phyloP scores from a whole-genome alignment of 2,797 vertebrate species.

The Parotocinclus haroldoi region DNA sequence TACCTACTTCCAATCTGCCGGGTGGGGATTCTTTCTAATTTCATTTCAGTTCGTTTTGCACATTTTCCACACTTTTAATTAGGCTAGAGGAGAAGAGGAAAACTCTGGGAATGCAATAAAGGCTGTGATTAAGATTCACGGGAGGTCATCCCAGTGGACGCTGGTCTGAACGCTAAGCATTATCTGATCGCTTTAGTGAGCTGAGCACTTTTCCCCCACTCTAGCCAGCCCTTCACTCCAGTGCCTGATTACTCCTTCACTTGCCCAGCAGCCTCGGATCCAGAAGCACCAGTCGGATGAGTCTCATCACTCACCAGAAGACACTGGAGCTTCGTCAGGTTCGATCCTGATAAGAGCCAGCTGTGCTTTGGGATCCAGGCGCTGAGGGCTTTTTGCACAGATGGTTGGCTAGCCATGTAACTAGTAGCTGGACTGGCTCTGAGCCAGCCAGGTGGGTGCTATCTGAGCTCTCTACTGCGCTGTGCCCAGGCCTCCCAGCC shows the following conservation, averaged over 20 bases:
- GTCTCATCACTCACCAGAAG: slow-evolving; percentile 42
- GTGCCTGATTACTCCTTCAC: slow-evolving; percentile 35
- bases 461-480: slow-evolving; percentile 42
- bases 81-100: slow-evolving; percentile 35
- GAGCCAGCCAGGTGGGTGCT: slow-evolving; percentile 45
- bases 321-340: slow-evolving; percentile 39
- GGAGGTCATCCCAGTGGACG: slow-evolving; percentile 44
- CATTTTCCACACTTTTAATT: slow-evolving; percentile 60
- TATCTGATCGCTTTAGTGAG: slow-evolving; percentile 41
- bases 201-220: slow-evolving; percentile 34
- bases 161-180: slow-evolving; percentile 54
- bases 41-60: slow-evolving; percentile 51
- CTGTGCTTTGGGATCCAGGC: slow-evolving; percentile 41
- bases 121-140: slow-evolving; percentile 55
- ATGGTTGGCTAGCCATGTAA: slow-evolving; percentile 38
- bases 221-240: slow-evolving; percentile 23
- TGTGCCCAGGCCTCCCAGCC: slow-evolving; percentile 30
- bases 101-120: slow-evolving; percentile 52
- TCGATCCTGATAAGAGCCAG: slow-evolving; percentile 40
- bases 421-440: slow-evolving; percentile 34
- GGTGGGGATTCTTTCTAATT: slow-evolving; percentile 42
- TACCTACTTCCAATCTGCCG: slow-evolving; percentile 37
- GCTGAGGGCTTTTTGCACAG: slow-evolving; percentile 38
- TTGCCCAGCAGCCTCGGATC: slow-evolving; percentile 31
- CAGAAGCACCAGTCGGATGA: slow-evolving; percentile 34